Evolutionary conservation across 2,797 vertebrate genomes (phyloP).

Genomic region (Hapalemur alaotrensis): DNA sequence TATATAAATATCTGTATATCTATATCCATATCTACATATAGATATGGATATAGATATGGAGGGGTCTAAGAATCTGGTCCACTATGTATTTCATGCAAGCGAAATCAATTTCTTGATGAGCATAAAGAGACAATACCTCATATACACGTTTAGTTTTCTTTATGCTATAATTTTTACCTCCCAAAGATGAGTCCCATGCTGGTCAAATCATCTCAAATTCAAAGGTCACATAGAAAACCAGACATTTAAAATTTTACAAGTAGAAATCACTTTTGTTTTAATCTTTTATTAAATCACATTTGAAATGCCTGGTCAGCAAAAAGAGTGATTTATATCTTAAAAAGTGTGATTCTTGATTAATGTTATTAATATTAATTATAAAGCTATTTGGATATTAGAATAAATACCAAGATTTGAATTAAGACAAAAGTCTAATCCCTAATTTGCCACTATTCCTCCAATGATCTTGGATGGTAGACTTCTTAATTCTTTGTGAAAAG

Average conservation of each 20-base stretch:
- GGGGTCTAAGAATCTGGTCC: neutral
- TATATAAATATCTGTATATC: neutral
- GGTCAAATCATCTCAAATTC: neutral
- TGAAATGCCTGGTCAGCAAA: constrained; percentile 31
- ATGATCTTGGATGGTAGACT: neutral
- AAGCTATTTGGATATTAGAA: constrained; percentile 32
- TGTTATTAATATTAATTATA: constrained; percentile 50
- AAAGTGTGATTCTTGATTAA: constrained; percentile 47
- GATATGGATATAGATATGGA: neutral
- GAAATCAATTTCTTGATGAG: constrained; percentile 33
- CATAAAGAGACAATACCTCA: constrained; percentile 14
- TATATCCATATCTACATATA: neutral
- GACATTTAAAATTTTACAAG: constrained; percentile 35
- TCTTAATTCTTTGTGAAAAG: constrained; percentile 50
- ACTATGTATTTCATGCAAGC: neutral
- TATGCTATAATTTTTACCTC: constrained; percentile 1
- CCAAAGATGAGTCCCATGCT: neutral
- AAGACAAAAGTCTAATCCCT: constrained; percentile 44
- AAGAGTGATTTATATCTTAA: constrained; percentile 27
- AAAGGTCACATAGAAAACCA: constrained; percentile 33
- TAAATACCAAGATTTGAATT: constrained; percentile 43
- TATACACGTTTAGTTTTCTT: constrained; percentile 37
- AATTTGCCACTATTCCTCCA: constrained; percentile 36
- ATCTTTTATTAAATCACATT: constrained; percentile 51
- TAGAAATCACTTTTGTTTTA: constrained; percentile 28